These are phyloP conservation scores for Euleptes europaea DNA, from an alignment of 2,113 vertebrate species.

Conservation along the genomic window DNA sequence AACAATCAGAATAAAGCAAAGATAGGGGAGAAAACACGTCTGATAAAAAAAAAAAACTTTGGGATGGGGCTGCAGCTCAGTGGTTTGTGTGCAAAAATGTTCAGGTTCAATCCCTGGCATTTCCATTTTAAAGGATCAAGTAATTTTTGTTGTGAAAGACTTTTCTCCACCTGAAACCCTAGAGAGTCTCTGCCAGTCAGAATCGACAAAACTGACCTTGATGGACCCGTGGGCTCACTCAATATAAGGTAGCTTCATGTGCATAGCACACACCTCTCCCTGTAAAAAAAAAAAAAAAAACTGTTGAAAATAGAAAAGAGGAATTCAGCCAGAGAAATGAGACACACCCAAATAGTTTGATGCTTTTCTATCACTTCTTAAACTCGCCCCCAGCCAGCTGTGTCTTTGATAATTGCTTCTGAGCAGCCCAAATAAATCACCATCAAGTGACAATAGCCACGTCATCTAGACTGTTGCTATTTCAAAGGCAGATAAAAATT, in stretches of 20 bases:
- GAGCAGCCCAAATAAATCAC: neutral
- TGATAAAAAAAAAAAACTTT: neutral
- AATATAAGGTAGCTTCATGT: too few species aligned
- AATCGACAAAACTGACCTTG: too few species aligned
- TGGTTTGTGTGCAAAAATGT: too few species aligned
- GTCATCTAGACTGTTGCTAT: slow-evolving; percentile 1
- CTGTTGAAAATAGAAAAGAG: neutral
- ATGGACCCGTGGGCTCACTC: too few species aligned
- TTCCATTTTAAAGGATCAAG: too few species aligned
- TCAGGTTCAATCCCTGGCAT: too few species aligned
- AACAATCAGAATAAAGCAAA: neutral
- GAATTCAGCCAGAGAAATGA: neutral
- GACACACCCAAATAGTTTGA: neutral
- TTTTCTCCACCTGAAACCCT: too few species aligned
- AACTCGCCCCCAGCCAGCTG: neutral
- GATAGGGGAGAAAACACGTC: neutral
- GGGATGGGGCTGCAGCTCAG: too few species aligned
- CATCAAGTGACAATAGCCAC: neutral
- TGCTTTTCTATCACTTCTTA: neutral
- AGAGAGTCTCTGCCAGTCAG: too few species aligned
- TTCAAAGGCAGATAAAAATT: slow-evolving; percentile 14
- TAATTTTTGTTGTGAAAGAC: too few species aligned
- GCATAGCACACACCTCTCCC: too few species aligned
- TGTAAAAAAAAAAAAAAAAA: too few species aligned
- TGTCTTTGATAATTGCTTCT: neutral